Conservation (phyloP, 2,888 invertebrate species). For the Drosophila demipolita region DNA sequence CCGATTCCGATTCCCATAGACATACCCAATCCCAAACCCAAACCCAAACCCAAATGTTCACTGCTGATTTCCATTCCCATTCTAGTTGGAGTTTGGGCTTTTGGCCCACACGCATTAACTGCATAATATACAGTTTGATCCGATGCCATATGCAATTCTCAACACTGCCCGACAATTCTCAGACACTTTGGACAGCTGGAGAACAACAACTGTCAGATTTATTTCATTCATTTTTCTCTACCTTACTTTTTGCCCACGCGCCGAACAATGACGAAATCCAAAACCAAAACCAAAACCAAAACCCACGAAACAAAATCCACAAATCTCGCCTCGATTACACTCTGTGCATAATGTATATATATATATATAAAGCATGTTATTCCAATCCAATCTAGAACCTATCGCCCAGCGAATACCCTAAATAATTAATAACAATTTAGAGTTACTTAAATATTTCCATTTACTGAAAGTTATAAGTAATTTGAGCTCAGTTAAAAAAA, state of each 20-base stretch:
- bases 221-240: slow-evolving; percentile 2
- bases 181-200: slow-evolving; percentile 58
- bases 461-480: neutral
- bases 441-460: neutral
- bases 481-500: too few species aligned
- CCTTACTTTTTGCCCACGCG: slow-evolving; percentile 53
- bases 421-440: neutral
- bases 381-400: slow-evolving; percentile 14
- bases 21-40: neutral
- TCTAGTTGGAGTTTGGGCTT: neutral
- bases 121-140: neutral
- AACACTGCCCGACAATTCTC: slow-evolving; percentile 49
- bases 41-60: neutral
- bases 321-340: slow-evolving; percentile 27
- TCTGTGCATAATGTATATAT: neutral
- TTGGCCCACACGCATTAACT: slow-evolving; percentile 30
- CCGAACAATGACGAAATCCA: slow-evolving; percentile 28
- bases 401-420: slow-evolving; percentile 27
- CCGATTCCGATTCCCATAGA: slow-evolving; percentile 3
- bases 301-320: slow-evolving; percentile 38
- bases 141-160: slow-evolving; percentile 40
- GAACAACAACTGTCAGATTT: slow-evolving; percentile 12
- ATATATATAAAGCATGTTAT: neutral
- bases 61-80: neutral
- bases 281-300: slow-evolving; percentile 11